Evolutionary conservation across 2,888 invertebrate genomes (phyloP), one percentile per base, ranked within the genome.

Genomic region (Hololepta plana): DNA sequence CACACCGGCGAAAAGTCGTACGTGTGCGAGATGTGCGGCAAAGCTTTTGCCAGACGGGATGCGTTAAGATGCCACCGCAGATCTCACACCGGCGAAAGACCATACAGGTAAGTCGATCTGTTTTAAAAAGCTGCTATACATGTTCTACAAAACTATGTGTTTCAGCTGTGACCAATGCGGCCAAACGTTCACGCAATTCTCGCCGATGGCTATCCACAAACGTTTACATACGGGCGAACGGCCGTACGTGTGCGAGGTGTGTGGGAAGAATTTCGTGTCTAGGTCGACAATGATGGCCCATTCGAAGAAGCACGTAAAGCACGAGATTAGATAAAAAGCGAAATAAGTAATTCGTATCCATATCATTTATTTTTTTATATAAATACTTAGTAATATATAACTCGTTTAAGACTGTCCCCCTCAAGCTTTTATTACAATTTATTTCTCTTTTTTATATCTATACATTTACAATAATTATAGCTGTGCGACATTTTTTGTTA

Each of bases 151-250:
- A 7, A n/a, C 7, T 7, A 17, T 13, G 4, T 22, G 27, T 45
- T 47, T 9, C 33, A 54, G 58, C 32, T 69, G 69, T 43, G 64
- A 67, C 35, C 51, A 64, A 9, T 69, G 69, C 35, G 65, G 64
- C 0, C 66, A 67, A 47, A 62, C 64, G 4, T 69, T 69, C 37
- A 67, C 67, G 0, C 68, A 69, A 36, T 67, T 66, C 38, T 64
- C 67, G n/a, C 67, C 67, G 4, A 64, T 69, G 61, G 65, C 64
- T 1, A 67, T 67, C 29, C 69, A 69, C 38, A 64, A 63, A 44
- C 51, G 67, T 28, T 46, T 67, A 15, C 69, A 69, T 41, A 67
- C 67, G 0, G 67, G 67, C 2, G 68, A 68, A 39, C 47, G 66
- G 26, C 69, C 68, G 0, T 69, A 68, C 38, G 47, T 59, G 23